Evolutionary conservation across 2,797 vertebrate species (phyloP).

Genomic region (Yasuhikotakia modesta): DNA sequence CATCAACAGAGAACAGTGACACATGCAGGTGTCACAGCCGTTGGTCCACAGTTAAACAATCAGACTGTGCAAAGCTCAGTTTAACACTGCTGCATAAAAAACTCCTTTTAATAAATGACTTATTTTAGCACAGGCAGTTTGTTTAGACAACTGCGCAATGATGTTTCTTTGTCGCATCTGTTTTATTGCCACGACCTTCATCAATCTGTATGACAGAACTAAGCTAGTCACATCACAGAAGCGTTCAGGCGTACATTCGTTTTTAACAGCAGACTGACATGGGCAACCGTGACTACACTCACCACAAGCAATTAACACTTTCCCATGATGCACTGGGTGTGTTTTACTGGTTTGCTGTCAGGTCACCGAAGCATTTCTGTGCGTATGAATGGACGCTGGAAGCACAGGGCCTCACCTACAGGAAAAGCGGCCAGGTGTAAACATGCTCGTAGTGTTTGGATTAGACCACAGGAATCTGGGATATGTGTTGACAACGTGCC

Average conservation of each 20-base stretch:
- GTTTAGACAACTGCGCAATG: background rate
- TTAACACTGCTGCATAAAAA: background rate
- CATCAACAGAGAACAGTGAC: too few relatives aligned
- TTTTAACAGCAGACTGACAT: background rate
- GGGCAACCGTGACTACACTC: slow-evolving; percentile 13
- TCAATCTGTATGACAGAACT: slow-evolving; percentile 1
- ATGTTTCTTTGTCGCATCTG: background rate
- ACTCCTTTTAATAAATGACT: background rate
- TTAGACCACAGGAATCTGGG: slow-evolving; percentile 75
- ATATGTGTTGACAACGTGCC: slow-evolving; percentile 74
- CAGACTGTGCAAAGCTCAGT: too few relatives aligned
- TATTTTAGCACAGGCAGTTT: background rate
- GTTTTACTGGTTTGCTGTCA: slow-evolving; percentile 30
- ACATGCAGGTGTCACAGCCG: too few relatives aligned
- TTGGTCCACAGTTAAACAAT: too few relatives aligned
- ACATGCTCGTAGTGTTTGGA: slow-evolving; percentile 71
- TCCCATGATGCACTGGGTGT: slow-evolving; percentile 15
- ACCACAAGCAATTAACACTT: slow-evolving; percentile 30
- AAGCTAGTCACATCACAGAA: slow-evolving; percentile 16
- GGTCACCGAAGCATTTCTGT: background rate
- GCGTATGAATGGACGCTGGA: slow-evolving; percentile 55
- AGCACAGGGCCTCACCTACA: slow-evolving; percentile 65
- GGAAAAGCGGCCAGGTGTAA: slow-evolving; percentile 74
- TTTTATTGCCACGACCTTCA: background rate
- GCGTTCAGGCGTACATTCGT: background rate